Percentiles rank a stretch among this genome's conserved stretches.
Conservation (phyloP, 2,113 vertebrate species). For the Diadophis punctatus region DNA sequence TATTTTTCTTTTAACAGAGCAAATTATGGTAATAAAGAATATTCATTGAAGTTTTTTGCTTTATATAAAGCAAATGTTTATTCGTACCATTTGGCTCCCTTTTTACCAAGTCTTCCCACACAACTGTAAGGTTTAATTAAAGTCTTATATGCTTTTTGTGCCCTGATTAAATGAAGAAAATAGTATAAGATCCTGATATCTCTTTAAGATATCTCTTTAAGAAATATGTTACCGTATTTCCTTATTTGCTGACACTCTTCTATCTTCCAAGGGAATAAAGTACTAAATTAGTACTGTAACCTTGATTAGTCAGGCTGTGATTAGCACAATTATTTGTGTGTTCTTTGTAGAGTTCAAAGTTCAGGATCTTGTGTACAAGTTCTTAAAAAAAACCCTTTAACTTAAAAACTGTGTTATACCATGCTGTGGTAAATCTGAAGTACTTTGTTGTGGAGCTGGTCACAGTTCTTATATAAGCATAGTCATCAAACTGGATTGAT, state of each 20-base stretch:
- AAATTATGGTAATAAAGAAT: not conserved
- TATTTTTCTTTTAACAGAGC: not conserved
- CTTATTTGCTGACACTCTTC: not conserved
- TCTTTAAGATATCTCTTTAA: no score
- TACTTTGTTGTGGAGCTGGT: not conserved
- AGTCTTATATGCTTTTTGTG: not conserved
- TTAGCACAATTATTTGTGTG: not conserved
- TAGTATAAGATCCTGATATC: not conserved
- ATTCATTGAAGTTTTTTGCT: not conserved
- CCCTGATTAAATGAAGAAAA: not conserved
- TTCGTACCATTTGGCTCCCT: not conserved
- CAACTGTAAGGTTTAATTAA: not conserved
- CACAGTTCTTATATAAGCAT: not conserved
- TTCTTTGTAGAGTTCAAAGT: conserved; percentile 7
- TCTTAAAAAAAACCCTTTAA: conserved; percentile 17
- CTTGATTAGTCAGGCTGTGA: conserved; percentile 20
- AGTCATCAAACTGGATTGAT: conserved; percentile 7
- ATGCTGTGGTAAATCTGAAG: conserved; percentile 15
- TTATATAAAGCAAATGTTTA: not conserved
- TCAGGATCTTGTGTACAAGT: conserved; percentile 15
- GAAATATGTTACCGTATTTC: not conserved
- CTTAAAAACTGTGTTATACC: conserved; percentile 23
- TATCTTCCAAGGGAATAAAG: conserved; percentile 1
- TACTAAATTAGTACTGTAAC: conserved; percentile 11
- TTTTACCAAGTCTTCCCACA: not conserved